Percentiles rank a stretch among this genome's conserved stretches.
Evolutionary conservation across 2,888 invertebrate genomes (phyloP).

Genomic region (Ennomos erosarius): DNA sequence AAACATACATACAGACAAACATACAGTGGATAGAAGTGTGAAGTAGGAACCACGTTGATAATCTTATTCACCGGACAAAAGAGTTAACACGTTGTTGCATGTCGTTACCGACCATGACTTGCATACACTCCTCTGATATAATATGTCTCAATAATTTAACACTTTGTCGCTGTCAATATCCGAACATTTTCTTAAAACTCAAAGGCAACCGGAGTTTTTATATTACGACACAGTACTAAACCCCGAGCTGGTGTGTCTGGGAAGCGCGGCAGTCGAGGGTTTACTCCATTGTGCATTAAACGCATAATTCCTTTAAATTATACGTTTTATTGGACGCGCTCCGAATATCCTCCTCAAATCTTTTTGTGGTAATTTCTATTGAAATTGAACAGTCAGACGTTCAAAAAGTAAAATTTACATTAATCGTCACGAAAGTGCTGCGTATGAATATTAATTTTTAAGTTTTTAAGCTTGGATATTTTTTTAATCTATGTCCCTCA

Average conservation of each 20-base stretch:
- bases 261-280: conserved; percentile 6
- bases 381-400: not conserved
- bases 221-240: conserved; percentile 7
- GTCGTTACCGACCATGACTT: conserved; percentile 25
- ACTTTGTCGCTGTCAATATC: conserved; percentile 2
- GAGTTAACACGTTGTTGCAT: conserved; percentile 22
- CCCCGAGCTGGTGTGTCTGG: not conserved
- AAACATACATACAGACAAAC: not conserved
- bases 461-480: not conserved
- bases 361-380: conserved; percentile 11
- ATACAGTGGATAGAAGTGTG: not conserved
- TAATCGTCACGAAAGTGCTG: not conserved
- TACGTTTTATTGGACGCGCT: conserved; percentile 11
- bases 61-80: conserved; percentile 18
- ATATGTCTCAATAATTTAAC: not conserved
- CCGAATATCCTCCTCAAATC: conserved; percentile 11
- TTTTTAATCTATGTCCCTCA: too few species aligned
- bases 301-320: conserved; percentile 23
- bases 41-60: conserved; percentile 9
- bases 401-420: not conserved
- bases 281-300: conserved; percentile 18
- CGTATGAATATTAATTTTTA: not conserved
- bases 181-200: not conserved
- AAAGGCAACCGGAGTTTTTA: not conserved
- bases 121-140: not conserved